A percentile compares a stretch with the other conserved stretches of the same genome.
Conservation (phyloP, 2,113 vertebrate genomes). For the Pelvicachromis taeniatus region DNA sequence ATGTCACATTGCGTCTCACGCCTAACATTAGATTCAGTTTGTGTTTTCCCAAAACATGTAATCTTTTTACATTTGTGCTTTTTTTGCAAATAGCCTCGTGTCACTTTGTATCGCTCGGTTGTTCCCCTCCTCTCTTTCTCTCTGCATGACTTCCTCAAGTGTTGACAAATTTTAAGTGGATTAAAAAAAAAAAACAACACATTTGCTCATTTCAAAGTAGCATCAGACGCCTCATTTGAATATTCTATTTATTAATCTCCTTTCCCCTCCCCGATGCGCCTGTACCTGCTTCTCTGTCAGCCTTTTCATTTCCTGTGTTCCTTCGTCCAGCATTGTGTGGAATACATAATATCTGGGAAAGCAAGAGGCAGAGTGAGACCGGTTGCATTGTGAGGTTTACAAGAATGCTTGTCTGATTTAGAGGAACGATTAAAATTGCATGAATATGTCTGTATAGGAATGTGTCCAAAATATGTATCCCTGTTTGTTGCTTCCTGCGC, state of each 20-base stretch:
- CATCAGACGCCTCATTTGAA: conserved; percentile 43
- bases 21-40: neutral
- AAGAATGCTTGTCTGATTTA: conserved; percentile 29
- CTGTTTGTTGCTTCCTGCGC: neutral
- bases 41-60: neutral
- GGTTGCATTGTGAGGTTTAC: neutral
- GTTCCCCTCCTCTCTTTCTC: neutral
- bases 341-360: conserved; percentile 38
- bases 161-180: conserved; percentile 28
- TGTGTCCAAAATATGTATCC: neutral
- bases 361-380: neutral
- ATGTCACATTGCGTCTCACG: neutral
- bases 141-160: neutral
- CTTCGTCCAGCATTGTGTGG: conserved; percentile 6
- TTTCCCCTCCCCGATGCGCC: neutral
- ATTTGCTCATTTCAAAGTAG: conserved; percentile 50
- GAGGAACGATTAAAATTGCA: conserved; percentile 6
- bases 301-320: conserved; percentile 52
- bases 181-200: neutral
- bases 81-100: neutral
- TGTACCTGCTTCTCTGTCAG: conserved; percentile 18
- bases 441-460: neutral
- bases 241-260: conserved; percentile 34
- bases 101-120: neutral
- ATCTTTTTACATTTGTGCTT: neutral